Evolutionary conservation across 2,797 vertebrate species (phyloP).

Genomic region (Lacerta bilineata): DNA sequence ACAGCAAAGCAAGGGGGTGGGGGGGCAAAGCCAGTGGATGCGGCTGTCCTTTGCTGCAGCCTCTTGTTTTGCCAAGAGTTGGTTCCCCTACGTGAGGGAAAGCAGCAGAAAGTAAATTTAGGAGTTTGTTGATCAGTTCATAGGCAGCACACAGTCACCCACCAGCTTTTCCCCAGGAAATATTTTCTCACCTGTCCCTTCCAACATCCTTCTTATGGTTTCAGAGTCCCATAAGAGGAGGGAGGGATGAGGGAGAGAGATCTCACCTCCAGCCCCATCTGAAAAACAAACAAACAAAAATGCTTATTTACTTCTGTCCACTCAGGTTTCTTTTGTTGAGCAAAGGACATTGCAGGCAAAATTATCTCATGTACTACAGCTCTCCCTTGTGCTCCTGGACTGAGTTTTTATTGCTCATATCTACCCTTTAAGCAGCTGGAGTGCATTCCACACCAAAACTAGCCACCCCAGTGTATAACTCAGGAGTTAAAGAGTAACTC

Average conservation of each 20-base stretch:
- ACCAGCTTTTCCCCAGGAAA: not conserved
- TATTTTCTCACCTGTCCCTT: not conserved
- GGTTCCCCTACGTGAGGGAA: not conserved
- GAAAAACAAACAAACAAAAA: not conserved
- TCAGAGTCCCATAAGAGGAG: not conserved
- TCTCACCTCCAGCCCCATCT: not conserved
- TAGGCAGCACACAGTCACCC: not conserved
- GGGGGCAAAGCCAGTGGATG: not conserved
- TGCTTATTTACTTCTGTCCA: not conserved
- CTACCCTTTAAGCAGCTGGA: constrained; percentile 1
- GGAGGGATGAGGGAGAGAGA: not conserved
- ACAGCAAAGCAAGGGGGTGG: not conserved
- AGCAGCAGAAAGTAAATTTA: not conserved
- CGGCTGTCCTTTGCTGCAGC: not conserved
- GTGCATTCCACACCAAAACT: constrained; percentile 32
- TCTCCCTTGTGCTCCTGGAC: not conserved
- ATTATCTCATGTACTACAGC: not conserved
- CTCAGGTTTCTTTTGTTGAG: not conserved
- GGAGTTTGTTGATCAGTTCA: not conserved
- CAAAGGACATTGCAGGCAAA: not conserved
- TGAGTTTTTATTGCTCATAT: not conserved
- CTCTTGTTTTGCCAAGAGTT: not conserved
- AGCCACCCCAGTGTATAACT: constrained; percentile 55
- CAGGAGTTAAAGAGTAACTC: constrained; percentile 71
- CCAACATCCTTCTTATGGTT: not conserved